phyloP scores from a whole-genome alignment of 2,113 vertebrate species.

The Ictidomys tridecemlineatus region DNA sequence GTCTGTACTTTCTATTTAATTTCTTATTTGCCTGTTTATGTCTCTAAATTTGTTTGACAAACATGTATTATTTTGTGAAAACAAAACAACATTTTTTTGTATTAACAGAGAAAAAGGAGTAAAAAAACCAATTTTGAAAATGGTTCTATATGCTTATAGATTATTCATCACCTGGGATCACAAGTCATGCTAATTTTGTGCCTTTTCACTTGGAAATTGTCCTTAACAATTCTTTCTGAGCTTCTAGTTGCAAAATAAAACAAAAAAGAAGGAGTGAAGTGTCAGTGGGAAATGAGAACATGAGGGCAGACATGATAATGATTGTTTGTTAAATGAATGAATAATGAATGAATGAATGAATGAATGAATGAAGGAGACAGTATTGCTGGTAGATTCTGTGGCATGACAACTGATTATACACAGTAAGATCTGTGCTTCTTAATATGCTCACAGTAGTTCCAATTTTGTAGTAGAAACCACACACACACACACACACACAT shows the following conservation, averaged over 20 bases:
- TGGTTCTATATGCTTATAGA: neutral
- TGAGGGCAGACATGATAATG: neutral
- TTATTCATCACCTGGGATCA: neutral
- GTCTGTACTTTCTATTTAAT: neutral
- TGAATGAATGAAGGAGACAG: neutral
- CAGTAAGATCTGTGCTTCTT: neutral
- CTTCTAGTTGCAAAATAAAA: neutral
- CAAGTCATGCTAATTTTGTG: neutral
- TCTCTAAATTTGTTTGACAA: conserved; percentile 22
- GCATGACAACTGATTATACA: neutral
- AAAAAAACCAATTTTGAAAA: neutral
- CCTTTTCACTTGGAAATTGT: conserved; percentile 16
- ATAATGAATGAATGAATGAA: no score
- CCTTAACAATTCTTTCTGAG: neutral
- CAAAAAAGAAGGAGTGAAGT: neutral
- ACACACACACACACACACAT: neutral
- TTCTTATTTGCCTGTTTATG: neutral
- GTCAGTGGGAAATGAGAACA: neutral
- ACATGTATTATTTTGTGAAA: neutral
- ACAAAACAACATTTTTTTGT: neutral
- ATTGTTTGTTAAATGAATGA: neutral
- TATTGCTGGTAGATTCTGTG: neutral
- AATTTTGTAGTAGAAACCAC: neutral
- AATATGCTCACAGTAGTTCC: neutral
- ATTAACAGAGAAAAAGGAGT: neutral